phyloP scores from a whole-genome alignment of 2,113 vertebrate genomes.

The Mus musculus region GRCm39 chr11:31095001-31095500 shows the following conservation, averaged over 20 bases:
- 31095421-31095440: not conserved
- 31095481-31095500: not conserved
- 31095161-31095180: not conserved
- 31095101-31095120: not conserved
- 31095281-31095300: slow-evolving; percentile 37
- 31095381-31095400: not conserved
- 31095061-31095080: not conserved
- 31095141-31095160: not conserved
- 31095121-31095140: not conserved
- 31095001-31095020: not conserved
- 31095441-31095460: not conserved
- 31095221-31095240: not conserved
- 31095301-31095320: not conserved
- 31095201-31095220: not conserved
- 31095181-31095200: not conserved
- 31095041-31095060: not conserved
- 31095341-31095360: not conserved
- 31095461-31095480: not conserved
- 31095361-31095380: not conserved
- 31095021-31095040: not conserved
- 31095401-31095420: not conserved
- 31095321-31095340: not conserved
- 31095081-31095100: not conserved
- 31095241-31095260: not conserved
- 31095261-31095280: slow-evolving; percentile 29